Conservation (phyloP, 2,888 invertebrate genomes). For the Pherbina coryleti region DNA sequence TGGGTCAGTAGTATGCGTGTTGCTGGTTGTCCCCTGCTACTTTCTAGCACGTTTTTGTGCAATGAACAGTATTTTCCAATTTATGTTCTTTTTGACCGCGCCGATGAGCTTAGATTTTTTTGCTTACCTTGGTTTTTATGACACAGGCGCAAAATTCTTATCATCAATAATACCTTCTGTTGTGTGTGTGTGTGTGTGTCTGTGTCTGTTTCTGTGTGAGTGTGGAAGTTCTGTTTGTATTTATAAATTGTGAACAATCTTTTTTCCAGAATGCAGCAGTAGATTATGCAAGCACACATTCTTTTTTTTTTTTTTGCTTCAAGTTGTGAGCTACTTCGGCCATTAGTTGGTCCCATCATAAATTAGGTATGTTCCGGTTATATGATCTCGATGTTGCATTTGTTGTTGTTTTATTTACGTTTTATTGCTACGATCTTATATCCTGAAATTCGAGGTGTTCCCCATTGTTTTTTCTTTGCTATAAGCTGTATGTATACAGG, state of each 20-base stretch:
- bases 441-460: conserved; percentile 24
- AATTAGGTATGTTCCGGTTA: conserved; percentile 30
- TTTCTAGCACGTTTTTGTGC: too few species aligned
- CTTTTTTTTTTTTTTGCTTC: background rate
- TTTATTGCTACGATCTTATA: background rate
- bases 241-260: background rate
- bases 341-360: background rate
- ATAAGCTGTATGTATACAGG: background rate
- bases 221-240: background rate
- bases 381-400: conserved; percentile 16
- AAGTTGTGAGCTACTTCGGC: background rate
- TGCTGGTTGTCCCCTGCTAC: background rate
- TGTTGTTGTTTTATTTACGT: conserved; percentile 2
- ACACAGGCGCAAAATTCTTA: conserved; percentile 27
- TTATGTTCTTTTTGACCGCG: background rate
- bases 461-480: background rate
- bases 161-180: background rate
- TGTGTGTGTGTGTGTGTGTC: background rate
- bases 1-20: background rate
- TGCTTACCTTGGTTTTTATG: background rate
- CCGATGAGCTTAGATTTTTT: background rate
- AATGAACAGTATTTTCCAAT: too few species aligned
- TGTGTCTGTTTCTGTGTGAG: background rate
- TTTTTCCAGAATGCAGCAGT: background rate
- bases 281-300: conserved; percentile 25